Evolutionary conservation across 1,140 invertebrate genomes (phyloP).

Genomic region (Drosophila aff.): DNA sequence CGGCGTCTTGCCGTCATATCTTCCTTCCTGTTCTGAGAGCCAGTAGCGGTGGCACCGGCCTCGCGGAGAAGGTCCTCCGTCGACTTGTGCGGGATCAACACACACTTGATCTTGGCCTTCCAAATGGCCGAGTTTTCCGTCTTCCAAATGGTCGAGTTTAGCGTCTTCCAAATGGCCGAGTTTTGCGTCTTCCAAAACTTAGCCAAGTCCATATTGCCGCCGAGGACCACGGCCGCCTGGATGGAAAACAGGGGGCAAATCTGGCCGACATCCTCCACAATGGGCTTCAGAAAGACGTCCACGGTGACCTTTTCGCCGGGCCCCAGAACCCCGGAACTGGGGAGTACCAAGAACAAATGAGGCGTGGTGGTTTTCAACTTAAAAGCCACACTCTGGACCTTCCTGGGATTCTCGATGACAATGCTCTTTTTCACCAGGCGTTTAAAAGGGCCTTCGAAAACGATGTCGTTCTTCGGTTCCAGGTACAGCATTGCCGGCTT

Average conservation of each 20-base stretch:
- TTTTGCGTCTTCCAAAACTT: conserved; percentile 41
- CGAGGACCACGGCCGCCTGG: conserved; percentile 14
- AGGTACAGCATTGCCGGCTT: conserved; percentile 17
- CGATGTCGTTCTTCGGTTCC: conserved; percentile 22
- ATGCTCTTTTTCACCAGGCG: conserved; percentile 21
- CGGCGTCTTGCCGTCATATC: neutral
- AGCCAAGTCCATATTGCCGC: conserved; percentile 5
- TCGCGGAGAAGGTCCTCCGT: neutral
- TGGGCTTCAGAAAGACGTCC: conserved; percentile 53
- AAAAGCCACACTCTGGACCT: conserved; percentile 23
- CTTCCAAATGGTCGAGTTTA: no score
- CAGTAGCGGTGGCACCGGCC: no score
- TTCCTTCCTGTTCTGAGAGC: neutral
- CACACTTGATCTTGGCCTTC: conserved; percentile 47
- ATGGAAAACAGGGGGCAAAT: conserved; percentile 58
- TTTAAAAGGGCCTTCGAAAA: conserved; percentile 56
- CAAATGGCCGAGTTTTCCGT: conserved; percentile 16
- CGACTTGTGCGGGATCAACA: conserved; percentile 8
- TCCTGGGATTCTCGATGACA: conserved; percentile 49
- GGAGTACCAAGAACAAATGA: conserved; percentile 52
- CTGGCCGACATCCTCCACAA: neutral
- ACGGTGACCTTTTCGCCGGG: conserved; percentile 30
- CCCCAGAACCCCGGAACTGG: conserved; percentile 46
- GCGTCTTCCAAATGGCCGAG: conserved; percentile 26
- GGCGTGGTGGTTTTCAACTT: conserved; percentile 67